phyloP scores from a whole-genome alignment of 2,113 vertebrate genomes.

The Archilochus colubris region DNA sequence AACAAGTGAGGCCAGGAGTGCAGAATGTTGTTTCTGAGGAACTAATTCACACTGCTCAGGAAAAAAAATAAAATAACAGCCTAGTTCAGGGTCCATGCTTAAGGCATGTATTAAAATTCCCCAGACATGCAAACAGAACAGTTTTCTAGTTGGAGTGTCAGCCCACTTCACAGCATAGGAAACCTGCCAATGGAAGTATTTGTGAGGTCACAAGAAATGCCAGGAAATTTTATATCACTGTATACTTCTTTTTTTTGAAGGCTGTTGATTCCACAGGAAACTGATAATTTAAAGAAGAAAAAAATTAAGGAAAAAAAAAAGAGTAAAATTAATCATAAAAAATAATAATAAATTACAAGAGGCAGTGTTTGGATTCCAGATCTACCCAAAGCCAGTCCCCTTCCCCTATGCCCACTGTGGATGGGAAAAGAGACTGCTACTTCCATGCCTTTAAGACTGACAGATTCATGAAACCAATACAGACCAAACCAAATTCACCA shows the following conservation, averaged over 20 bases:
- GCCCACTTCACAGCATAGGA: fast-evolving
- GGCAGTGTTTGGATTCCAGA: background rate
- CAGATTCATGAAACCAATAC: background rate
- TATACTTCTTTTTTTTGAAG: background rate
- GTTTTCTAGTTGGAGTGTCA: background rate
- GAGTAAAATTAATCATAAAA: background rate
- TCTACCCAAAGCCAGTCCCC: background rate
- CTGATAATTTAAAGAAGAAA: background rate
- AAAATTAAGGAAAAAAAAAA: too few species aligned
- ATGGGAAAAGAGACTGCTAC: background rate
- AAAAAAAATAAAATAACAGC: background rate
- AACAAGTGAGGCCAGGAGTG: background rate
- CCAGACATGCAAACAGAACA: background rate
- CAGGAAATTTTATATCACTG: background rate
- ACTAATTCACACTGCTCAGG: background rate
- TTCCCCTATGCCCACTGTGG: fast-evolving
- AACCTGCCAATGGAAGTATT: background rate
- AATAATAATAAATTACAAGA: background rate
- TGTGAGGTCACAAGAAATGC: background rate
- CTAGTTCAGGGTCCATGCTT: background rate
- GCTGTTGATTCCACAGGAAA: background rate
- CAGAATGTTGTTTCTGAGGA: background rate
- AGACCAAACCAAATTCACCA: background rate
- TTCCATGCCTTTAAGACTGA: background rate
- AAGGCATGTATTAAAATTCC: background rate